Evolutionary conservation across 2,888 invertebrate genomes (phyloP).

Genomic region (Apamea epomidion): DNA sequence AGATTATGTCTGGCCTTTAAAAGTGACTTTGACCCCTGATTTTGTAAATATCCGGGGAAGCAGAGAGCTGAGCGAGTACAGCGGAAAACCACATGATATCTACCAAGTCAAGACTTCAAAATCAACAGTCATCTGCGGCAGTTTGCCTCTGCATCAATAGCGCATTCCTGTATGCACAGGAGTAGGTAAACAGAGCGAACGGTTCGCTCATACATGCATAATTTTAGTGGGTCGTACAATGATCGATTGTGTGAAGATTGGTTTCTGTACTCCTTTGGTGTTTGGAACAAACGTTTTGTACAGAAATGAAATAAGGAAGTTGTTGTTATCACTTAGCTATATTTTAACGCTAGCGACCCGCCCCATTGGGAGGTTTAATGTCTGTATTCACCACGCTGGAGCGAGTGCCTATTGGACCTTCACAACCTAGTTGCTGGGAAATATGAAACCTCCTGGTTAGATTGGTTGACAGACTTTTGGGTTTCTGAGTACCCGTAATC

Average conservation of each 20-base stretch:
- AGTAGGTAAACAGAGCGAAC: conserved; percentile 31
- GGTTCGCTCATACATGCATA: conserved; percentile 42
- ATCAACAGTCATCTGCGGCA: conserved; percentile 14
- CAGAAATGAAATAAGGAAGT: neutral
- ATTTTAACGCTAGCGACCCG: neutral
- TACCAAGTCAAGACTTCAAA: conserved; percentile 17
- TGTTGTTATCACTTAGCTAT: neutral
- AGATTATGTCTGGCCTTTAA: too few species aligned
- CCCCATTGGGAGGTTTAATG: too few species aligned
- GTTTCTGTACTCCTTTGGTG: neutral
- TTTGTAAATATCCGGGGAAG: neutral
- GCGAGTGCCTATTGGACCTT: too few species aligned
- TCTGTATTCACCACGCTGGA: too few species aligned
- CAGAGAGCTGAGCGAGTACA: neutral
- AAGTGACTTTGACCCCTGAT: too few species aligned
- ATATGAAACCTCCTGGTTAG: too few species aligned
- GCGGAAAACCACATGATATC: neutral
- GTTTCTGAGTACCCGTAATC: too few species aligned
- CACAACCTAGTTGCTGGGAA: too few species aligned
- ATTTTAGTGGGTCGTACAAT: conserved; percentile 14
- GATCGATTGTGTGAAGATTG: conserved; percentile 22
- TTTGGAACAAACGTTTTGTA: neutral
- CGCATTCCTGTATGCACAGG: conserved; percentile 23
- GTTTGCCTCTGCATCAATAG: conserved; percentile 13
- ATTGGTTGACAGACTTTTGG: too few species aligned